Percentiles rank a stretch among this genome's conserved stretches.
Conservation (phyloP, 2,888 invertebrate species). For the Adela reaumurella region DNA sequence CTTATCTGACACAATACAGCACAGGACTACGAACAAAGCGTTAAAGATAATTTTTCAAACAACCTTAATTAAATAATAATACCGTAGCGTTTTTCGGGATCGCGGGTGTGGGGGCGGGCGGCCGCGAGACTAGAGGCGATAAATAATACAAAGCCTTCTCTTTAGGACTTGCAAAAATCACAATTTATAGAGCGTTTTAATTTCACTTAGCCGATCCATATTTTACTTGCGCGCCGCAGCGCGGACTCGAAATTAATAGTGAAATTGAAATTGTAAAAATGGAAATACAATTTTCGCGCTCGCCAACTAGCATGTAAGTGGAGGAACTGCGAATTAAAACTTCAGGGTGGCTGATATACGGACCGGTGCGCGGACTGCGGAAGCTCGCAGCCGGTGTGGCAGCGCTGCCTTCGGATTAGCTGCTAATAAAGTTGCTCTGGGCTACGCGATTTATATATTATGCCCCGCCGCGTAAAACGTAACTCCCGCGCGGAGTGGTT, state of each 20-base stretch:
- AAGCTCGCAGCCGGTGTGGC: no score
- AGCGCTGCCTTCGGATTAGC: no score
- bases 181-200: constrained; percentile 58
- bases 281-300: constrained; percentile 52
- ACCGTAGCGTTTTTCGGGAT: constrained; percentile 45
- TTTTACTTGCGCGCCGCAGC: constrained; percentile 52
- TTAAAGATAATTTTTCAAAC: constrained; percentile 38
- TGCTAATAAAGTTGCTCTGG: no score
- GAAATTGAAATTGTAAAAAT: constrained; percentile 57
- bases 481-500: no score
- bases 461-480: no score
- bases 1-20: no score
- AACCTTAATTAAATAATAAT: constrained; percentile 41
- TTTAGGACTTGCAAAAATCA: constrained; percentile 58
- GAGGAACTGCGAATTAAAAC: background rate
- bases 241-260: constrained; percentile 52
- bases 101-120: constrained; percentile 15
- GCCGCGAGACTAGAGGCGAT: constrained; percentile 40
- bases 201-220: constrained; percentile 58
- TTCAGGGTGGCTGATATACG: no score
- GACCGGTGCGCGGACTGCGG: no score
- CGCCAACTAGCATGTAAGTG: background rate
- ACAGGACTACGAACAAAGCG: constrained; percentile 3
- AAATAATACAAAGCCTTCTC: constrained; percentile 57
- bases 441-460: no score